phyloP scores from a whole-genome alignment of 2,797 vertebrate species.

The Leuciscus waleckii region DNA sequence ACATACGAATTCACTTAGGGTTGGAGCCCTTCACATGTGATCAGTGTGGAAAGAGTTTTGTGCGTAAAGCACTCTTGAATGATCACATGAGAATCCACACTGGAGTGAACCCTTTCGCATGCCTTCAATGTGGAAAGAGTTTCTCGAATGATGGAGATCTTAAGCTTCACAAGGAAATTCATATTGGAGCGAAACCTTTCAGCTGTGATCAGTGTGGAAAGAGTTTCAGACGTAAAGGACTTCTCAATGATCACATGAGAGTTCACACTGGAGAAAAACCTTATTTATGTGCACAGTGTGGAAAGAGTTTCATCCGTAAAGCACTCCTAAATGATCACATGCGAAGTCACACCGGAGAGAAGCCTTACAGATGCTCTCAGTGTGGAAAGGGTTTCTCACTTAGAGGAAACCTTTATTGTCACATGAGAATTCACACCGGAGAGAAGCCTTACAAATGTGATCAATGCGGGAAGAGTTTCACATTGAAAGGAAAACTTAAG shows the following conservation, averaged over 20 bases:
- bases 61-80: neutral
- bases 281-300: neutral
- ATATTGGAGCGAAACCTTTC: neutral
- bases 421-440: neutral
- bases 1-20: neutral
- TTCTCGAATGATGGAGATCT: neutral
- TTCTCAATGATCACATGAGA: neutral
- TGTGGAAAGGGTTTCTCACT: neutral
- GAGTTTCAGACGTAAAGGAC: neutral
- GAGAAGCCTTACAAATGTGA: neutral
- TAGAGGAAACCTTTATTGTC: neutral
- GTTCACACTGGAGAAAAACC: neutral
- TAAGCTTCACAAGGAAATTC: neutral
- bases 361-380: neutral
- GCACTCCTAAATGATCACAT: neutral
- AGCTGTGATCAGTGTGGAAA: neutral
- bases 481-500: neutral
- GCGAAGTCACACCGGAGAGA: neutral
- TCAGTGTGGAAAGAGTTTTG: neutral
- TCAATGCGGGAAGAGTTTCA: neutral
- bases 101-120: neutral
- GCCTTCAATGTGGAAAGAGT: neutral
- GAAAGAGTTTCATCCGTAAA: neutral
- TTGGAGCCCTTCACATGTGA: neutral
- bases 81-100: constrained; percentile 8